Conservation (phyloP, 35 echinoderm and acorn worm species). For the Eucidaris tribuloides region DNA sequence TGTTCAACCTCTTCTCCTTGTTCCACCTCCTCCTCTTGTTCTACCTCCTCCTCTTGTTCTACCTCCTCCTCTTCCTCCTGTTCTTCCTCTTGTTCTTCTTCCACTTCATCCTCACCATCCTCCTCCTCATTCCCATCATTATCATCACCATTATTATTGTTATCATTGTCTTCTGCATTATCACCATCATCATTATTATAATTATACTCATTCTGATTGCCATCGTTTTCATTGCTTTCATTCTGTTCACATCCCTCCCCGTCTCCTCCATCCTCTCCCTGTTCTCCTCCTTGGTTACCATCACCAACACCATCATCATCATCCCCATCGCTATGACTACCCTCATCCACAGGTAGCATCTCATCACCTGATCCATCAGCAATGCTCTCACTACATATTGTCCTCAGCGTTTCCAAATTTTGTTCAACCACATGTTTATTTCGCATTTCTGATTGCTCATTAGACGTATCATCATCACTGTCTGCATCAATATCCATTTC, state of each 20-base stretch:
- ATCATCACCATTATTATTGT: constrained; percentile 11
- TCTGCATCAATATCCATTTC: neutral
- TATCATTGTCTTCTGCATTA: neutral
- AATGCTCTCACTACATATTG: no score
- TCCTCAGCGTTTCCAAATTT: no score
- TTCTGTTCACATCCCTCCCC: no score
- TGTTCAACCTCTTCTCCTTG: neutral
- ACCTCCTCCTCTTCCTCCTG: no score
- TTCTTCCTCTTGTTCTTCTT: neutral
- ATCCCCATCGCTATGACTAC: constrained; percentile 31
- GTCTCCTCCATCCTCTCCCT: neutral
- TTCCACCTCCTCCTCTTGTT: neutral
- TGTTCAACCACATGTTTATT: no score
- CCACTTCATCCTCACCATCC: neutral
- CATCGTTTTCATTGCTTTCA: neutral
- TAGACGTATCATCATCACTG: neutral
- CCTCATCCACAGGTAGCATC: no score
- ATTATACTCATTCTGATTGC: neutral
- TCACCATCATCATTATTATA: constrained; percentile 2
- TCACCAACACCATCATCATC: neutral
- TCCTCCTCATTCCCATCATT: neutral
- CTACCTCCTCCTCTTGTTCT: neutral
- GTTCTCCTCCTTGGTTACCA: neutral
- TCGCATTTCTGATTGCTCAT: neutral
- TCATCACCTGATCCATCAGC: no score